Evolutionary conservation across 1,140 invertebrate genomes (phyloP).

Genomic region (Maniola jurtina): DNA sequence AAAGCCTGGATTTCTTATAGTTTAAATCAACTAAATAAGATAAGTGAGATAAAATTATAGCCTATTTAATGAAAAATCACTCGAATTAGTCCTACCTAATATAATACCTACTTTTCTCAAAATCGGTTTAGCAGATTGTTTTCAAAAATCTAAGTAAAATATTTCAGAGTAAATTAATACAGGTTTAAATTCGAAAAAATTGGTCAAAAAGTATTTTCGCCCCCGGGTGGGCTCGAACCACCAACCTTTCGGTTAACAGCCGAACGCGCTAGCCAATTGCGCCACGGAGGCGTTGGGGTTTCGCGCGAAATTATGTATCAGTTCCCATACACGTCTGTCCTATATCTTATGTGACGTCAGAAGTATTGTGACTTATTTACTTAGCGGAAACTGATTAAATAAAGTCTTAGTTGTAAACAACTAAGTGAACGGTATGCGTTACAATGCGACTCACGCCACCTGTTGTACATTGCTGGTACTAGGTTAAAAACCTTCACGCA

Average conservation of each 20-base stretch:
- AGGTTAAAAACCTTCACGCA: too few species aligned
- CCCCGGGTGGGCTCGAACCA: slow-evolving; percentile 63
- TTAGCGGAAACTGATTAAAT: neutral
- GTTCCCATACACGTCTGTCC: neutral
- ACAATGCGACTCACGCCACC: too few species aligned
- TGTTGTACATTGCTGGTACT: too few species aligned
- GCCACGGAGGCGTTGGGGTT: slow-evolving; percentile 51
- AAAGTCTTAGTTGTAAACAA: neutral
- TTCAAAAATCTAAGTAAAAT: too few species aligned
- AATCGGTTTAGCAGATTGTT: too few species aligned
- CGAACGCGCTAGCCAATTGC: slow-evolving; percentile 60
- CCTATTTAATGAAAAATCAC: too few species aligned
- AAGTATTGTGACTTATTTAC: neutral
- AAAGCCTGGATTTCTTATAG: too few species aligned
- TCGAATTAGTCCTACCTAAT: too few species aligned
- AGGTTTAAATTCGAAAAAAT: slow-evolving; percentile 14
- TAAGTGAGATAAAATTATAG: too few species aligned
- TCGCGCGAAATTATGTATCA: slow-evolving; percentile 17
- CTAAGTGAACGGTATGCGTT: too few species aligned
- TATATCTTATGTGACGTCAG: neutral
- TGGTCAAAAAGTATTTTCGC: slow-evolving; percentile 37
- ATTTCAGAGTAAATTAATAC: neutral
- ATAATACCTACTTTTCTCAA: too few species aligned
- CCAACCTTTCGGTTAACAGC: slow-evolving; percentile 65
- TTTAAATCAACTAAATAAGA: too few species aligned